Conservation (phyloP, 2,888 invertebrate species). For the Macrophya annulata region DNA sequence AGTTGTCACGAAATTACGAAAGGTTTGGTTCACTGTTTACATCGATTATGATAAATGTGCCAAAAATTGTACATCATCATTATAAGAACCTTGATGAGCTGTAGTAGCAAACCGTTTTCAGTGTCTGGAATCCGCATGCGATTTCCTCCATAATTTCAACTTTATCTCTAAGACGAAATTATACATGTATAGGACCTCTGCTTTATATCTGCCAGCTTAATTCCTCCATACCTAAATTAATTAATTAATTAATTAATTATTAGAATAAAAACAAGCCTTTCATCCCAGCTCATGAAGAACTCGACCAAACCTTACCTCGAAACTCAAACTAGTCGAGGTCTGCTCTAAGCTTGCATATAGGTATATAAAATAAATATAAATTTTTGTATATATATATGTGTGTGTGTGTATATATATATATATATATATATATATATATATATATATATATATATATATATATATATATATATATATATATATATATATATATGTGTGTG, state of each 20-base stretch:
- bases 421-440: not conserved
- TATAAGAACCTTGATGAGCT: not conserved
- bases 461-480: not conserved
- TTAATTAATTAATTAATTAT: constrained; percentile 7
- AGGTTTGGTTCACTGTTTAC: too few relatives aligned
- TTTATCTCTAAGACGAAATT: not conserved
- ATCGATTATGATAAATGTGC: too few relatives aligned
- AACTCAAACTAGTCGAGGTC: constrained; percentile 1
- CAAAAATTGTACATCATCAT: not conserved
- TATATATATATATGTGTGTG: not conserved
- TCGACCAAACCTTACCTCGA: not conserved
- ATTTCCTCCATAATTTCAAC: not conserved
- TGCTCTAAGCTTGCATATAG: constrained; percentile 9
- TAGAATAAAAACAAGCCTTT: not conserved
- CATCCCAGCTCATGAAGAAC: not conserved
- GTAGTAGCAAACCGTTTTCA: not conserved
- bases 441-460: not conserved
- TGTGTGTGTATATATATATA: too few relatives aligned
- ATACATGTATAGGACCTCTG: not conserved
- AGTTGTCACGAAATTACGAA: too few relatives aligned
- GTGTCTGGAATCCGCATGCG: not conserved
- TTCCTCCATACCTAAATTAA: constrained; percentile 19
- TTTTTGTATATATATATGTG: not conserved
- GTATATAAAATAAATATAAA: too few relatives aligned
- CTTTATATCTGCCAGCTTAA: not conserved